A percentile compares a stretch with the other conserved stretches of the same genome.
phyloP scores from a whole-genome alignment of 2,797 vertebrate genomes.

The Ispidina picta region DNA sequence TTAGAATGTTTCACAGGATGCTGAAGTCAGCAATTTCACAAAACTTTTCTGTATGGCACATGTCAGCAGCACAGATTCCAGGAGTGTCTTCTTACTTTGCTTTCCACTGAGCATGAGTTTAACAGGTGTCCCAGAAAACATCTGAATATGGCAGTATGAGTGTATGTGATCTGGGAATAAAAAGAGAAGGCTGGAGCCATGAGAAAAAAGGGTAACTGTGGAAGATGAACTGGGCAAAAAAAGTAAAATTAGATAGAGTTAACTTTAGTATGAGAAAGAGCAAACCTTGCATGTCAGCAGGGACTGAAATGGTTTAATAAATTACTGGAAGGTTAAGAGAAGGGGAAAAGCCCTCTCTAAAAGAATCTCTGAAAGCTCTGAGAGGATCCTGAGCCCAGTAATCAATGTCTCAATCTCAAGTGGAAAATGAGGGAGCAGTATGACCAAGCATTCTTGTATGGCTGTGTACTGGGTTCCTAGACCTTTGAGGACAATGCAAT shows the following conservation, averaged over 20 bases:
- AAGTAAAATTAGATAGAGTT: background rate
- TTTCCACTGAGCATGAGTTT: background rate
- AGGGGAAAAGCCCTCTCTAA: background rate
- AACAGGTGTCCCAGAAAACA: background rate
- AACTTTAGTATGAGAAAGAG: conserved; percentile 21
- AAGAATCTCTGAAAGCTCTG: background rate
- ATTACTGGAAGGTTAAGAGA: background rate
- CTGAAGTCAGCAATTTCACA: background rate
- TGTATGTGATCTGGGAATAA: background rate
- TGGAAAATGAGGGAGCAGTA: background rate
- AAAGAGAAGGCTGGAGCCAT: background rate
- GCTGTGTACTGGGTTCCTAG: background rate
- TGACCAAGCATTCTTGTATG: background rate
- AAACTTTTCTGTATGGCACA: conserved; percentile 22
- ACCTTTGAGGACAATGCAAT: background rate
- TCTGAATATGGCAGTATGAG: background rate
- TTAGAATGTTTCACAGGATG: background rate
- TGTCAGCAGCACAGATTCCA: conserved; percentile 8
- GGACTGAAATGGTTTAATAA: conserved; percentile 7
- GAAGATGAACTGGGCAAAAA: background rate
- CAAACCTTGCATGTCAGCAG: conserved; percentile 9
- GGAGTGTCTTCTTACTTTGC: background rate
- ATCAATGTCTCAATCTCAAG: background rate
- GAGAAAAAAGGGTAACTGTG: background rate
- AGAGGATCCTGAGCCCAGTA: background rate